Base-by-base conservation (phyloP, 1,140 invertebrate species). In the Pristionchus pacificus region DNA sequence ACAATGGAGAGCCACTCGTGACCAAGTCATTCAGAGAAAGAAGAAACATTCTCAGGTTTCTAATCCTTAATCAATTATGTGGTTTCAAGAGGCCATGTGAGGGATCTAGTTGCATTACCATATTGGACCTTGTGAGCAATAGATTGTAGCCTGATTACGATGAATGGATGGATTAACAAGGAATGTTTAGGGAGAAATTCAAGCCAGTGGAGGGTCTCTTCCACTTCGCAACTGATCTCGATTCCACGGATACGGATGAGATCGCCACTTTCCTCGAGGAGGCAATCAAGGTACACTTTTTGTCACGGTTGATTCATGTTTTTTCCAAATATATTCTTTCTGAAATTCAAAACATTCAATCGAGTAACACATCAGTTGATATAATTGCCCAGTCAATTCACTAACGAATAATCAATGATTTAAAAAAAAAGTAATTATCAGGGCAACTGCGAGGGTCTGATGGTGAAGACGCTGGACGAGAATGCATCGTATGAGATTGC, bases 401-500 rank as follows among this genome's bases (percentile, higher is more conserved):
- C n/a, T n/a, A n/a, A n/a, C n/a, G n/a, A n/a, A n/a, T n/a, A n/a
- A n/a, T n/a, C n/a, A n/a, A n/a, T n/a, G n/a, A n/a, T n/a, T n/a
- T 61, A 28, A 10, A 10, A 28, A 25, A 61, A 28, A 61, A 10
- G 25, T n/a, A 32, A 3, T 25, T 19, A 68, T 64, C 71, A 73
- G 88, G 91, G 91, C 33, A 95, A 95, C 83, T 98, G 96, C 85
- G 97, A 99, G 87, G 96, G 97, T 14, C 86, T 99, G 10, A 99
- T 99, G 96, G 92, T 99, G 0, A 99, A 99, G 87, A 94, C 94
- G 0, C 85, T 99, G 38, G 90, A 93, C 78, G 89, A 90, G 70
- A 91, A 96, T 80, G 92, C 96, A 0, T 92, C 92, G 0, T 99
- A 99, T 86, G 95, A 98, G 87, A 97, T 99, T 79, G 95, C 95